Conservation (phyloP, 2,888 invertebrate species). For the Pogonocherus hispidulus region DNA sequence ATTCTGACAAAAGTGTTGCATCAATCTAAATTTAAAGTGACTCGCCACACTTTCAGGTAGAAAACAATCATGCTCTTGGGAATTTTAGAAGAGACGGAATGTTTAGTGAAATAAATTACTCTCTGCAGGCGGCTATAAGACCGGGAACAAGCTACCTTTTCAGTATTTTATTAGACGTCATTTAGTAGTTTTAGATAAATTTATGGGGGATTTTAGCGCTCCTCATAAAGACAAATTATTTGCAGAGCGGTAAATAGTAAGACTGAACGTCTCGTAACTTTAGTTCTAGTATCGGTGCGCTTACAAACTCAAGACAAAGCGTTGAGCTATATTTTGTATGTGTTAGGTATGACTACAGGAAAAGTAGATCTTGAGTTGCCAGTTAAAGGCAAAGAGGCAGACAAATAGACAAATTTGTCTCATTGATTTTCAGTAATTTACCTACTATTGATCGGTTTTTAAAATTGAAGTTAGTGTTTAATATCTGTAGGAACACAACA, state of each 20-base stretch:
- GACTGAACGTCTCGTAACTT: not conserved
- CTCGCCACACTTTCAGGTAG: conserved; percentile 2
- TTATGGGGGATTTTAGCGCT: not conserved
- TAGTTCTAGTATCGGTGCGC: not conserved
- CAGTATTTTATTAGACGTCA: not conserved
- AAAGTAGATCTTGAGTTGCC: too few relatives aligned
- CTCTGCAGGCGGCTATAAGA: conserved; percentile 1
- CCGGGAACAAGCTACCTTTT: not conserved
- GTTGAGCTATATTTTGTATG: too few relatives aligned
- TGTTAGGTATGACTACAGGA: too few relatives aligned
- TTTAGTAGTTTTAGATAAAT: conserved; percentile 15
- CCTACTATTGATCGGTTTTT: too few relatives aligned
- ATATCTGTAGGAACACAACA: too few relatives aligned
- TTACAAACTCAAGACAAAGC: not conserved
- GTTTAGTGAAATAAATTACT: conserved; percentile 17
- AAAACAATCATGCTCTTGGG: conserved; percentile 14
- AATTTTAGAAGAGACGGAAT: conserved; percentile 9
- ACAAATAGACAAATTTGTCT: too few relatives aligned
- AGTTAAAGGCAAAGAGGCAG: too few relatives aligned
- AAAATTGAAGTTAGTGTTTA: too few relatives aligned
- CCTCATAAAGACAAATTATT: conserved; percentile 2
- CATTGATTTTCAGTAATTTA: too few relatives aligned
- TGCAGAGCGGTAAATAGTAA: not conserved
- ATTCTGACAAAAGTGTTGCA: not conserved
- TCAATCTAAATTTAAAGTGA: conserved; percentile 15